These are phyloP conservation scores for Cavia porcellus DNA, from an alignment of 2,113 vertebrate species.

Conservation along the genomic window DNA sequence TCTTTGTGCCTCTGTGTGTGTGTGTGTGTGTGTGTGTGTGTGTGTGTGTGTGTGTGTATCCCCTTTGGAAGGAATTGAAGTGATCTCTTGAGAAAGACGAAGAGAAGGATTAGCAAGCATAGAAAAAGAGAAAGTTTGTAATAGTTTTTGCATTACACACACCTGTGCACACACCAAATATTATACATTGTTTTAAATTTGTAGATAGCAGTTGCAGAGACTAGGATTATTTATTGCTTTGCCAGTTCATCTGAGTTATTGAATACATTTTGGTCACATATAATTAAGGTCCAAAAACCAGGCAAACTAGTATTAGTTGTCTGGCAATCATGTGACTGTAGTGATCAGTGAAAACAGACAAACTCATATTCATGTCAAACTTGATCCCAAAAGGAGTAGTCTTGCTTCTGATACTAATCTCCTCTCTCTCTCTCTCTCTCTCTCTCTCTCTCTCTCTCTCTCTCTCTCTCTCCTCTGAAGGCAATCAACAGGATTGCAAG, in stretches of 20 bases:
- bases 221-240: not conserved
- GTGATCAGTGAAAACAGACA: not conserved
- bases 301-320: conserved; percentile 31
- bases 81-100: not conserved
- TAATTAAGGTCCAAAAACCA: conserved; percentile 66
- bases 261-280: conserved; percentile 57
- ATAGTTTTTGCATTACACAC: not conserved
- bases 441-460: not conserved
- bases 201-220: conserved; percentile 45
- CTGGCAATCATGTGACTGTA: not conserved
- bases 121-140: conserved; percentile 21
- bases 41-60: conserved; percentile 1
- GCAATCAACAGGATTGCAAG: accelerated
- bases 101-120: not conserved
- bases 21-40: no score
- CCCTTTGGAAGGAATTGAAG: not conserved
- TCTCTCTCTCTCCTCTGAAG: not conserved
- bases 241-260: not conserved
- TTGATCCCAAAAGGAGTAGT: not conserved
- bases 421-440: not conserved
- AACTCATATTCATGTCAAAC: not conserved
- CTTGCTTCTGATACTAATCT: not conserved
- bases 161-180: not conserved
- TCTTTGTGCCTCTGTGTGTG: not conserved
- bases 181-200: conserved; percentile 16